Conservation (phyloP, 2,797 vertebrate species). For the Echeneis naucrates region DNA sequence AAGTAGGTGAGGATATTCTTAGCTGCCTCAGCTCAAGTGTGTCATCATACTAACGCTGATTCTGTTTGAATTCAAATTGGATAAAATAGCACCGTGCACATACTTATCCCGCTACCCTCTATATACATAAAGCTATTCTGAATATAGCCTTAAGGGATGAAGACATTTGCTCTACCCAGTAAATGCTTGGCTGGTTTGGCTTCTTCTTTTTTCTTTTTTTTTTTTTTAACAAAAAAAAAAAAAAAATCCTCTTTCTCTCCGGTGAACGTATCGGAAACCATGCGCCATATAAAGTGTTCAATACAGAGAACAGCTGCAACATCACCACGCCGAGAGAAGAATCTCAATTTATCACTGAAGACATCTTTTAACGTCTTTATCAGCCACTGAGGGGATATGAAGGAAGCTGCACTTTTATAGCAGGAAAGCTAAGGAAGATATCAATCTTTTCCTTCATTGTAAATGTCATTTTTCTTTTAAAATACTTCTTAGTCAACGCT, state of each 20-base stretch:
- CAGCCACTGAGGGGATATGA: conserved; percentile 32
- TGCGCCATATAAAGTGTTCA: conserved; percentile 62
- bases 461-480: conserved; percentile 42
- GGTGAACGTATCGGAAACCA: conserved; percentile 55
- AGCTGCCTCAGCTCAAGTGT: conserved; percentile 35
- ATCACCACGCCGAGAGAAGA: conserved; percentile 48
- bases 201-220: background rate
- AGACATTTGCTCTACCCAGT: conserved; percentile 61
- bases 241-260: conserved; percentile 39
- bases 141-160: conserved; percentile 23
- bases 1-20: conserved; percentile 21
- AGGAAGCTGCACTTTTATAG: conserved; percentile 27
- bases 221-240: too few species aligned
- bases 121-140: conserved; percentile 18
- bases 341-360: conserved; percentile 63
- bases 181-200: conserved; percentile 65
- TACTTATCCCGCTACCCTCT: conserved; percentile 47
- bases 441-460: conserved; percentile 30
- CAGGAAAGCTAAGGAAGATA: conserved; percentile 11
- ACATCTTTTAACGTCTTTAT: conserved; percentile 56
- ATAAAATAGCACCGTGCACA: conserved; percentile 32
- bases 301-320: conserved; percentile 47
- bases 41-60: conserved; percentile 28
- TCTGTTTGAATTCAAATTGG: conserved; percentile 64
- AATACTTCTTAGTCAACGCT: conserved; percentile 3